Conservation (phyloP, 2,888 invertebrate genomes). For the Eledona agricola region DNA sequence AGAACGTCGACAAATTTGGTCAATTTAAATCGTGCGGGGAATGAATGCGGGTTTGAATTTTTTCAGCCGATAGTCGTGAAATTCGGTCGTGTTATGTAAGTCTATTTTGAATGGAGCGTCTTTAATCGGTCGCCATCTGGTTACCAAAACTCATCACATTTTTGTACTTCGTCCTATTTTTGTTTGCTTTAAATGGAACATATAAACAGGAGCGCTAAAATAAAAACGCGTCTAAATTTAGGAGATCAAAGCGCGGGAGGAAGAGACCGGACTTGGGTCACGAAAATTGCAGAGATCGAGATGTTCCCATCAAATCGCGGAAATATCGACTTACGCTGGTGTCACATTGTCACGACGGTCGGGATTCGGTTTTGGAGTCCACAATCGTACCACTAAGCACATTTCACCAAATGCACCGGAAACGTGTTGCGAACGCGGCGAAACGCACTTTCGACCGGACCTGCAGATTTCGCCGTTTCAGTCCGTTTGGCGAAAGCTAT, state of each 20-base stretch:
- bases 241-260: slow-evolving; percentile 1
- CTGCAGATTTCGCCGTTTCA: background rate
- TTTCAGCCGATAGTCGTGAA: too few relatives aligned
- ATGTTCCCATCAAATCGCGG: slow-evolving; percentile 25
- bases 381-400: slow-evolving; percentile 8
- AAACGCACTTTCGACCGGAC: too few relatives aligned
- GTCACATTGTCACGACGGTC: slow-evolving; percentile 15
- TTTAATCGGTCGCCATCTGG: slow-evolving; percentile 10
- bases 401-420: slow-evolving; percentile 42
- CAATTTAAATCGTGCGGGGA: too few relatives aligned
- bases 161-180: slow-evolving; percentile 12
- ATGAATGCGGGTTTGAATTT: too few relatives aligned
- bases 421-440: too few relatives aligned
- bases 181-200: slow-evolving; percentile 11
- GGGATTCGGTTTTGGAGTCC: slow-evolving; percentile 13
- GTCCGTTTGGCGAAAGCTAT: slow-evolving; percentile 1
- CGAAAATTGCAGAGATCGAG: slow-evolving; percentile 1
- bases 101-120: slow-evolving; percentile 1
- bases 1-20: too few relatives aligned
- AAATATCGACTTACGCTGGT: slow-evolving; percentile 32
- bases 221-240: slow-evolving; percentile 5
- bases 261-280: background rate
- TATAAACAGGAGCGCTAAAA: slow-evolving; percentile 10
- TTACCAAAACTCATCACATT: slow-evolving; percentile 9
- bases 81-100: slow-evolving; percentile 4